phyloP scores from a whole-genome alignment of 2,888 invertebrate species.

The Dolomedes plantarius region DNA sequence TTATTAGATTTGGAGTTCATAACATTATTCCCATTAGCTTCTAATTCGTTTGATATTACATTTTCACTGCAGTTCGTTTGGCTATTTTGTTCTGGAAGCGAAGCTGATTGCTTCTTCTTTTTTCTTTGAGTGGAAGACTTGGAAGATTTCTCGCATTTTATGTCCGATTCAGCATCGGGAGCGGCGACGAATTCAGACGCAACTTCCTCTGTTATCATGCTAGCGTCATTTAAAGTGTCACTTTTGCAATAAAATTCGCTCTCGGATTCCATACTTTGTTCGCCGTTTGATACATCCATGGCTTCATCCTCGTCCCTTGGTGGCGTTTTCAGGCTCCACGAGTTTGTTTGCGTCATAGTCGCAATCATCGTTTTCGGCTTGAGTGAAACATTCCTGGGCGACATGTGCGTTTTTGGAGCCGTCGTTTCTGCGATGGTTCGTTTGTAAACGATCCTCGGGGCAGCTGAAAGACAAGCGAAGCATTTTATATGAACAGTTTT shows the following conservation, averaged over 20 bases:
- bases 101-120: background rate
- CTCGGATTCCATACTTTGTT: conserved; percentile 1
- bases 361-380: background rate
- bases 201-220: conserved; percentile 61
- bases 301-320: background rate
- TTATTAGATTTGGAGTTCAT: background rate
- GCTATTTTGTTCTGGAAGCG: background rate
- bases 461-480: too few relatives aligned
- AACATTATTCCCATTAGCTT: background rate
- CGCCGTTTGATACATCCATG: background rate
- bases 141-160: background rate
- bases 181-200: conserved; percentile 28
- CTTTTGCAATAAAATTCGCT: conserved; percentile 45
- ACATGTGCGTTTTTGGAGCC: background rate
- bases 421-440: too few relatives aligned
- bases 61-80: too few relatives aligned
- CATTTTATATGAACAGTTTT: too few relatives aligned
- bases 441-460: too few relatives aligned
- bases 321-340: conserved; percentile 13
- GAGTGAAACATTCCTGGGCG: too few relatives aligned
- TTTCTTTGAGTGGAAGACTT: background rate
- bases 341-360: conserved; percentile 33
- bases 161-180: background rate
- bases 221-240: conserved; percentile 55
- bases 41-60: background rate